Evolutionary conservation across 1,140 invertebrate species (phyloP), one percentile per base, ranked within the genome.

Genomic region (Lordiphosa mommai): DNA sequence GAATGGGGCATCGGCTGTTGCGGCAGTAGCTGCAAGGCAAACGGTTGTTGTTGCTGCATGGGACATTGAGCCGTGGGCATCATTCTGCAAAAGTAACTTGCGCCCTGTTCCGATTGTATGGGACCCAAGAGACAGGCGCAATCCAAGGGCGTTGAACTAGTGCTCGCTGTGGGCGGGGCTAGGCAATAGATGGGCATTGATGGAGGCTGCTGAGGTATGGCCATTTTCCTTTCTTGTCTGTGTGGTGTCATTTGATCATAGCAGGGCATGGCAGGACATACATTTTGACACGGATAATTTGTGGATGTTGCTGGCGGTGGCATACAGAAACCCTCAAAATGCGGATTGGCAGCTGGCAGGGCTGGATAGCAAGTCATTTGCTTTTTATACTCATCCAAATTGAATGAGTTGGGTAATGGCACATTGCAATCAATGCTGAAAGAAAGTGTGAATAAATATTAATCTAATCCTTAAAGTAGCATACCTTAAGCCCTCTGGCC

Each of bases 401-500:
- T 56, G 4, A 72, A 79, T 1, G 53, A 50, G 13, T 34, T 58
- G 4, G 73, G 73, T 14, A 79, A 20, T 3, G 73, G 73, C 4
- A 79, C 73, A 41, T 68, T 72, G 43, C 73, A 79, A 9, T 79
- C 73, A 46, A 79, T 61, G 44, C 73, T 79, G 9, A 0, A 48
- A 36, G n/a, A 10, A 13, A 17, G 4, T 5, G 17, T 1, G 4
- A 14, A 13, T 8, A n/a, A 17, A 3, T 1, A 16, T 9, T 7
- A 10, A 27, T 10, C n/a, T 2, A 36, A 5, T 23, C 13, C 7
- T 12, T 40, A 14, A 3, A 32, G 16, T 1, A n/a, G 5, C 17
- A 6, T 58, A 79, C 73, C 73, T 79, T 0, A 79, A 36, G n/a
- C 73, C 73, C 23, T 79, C 73, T 2, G 73, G 73, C 6, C 53